phyloP scores from a whole-genome alignment of 2,113 vertebrate genomes.

The Fregetta grallaria region DNA sequence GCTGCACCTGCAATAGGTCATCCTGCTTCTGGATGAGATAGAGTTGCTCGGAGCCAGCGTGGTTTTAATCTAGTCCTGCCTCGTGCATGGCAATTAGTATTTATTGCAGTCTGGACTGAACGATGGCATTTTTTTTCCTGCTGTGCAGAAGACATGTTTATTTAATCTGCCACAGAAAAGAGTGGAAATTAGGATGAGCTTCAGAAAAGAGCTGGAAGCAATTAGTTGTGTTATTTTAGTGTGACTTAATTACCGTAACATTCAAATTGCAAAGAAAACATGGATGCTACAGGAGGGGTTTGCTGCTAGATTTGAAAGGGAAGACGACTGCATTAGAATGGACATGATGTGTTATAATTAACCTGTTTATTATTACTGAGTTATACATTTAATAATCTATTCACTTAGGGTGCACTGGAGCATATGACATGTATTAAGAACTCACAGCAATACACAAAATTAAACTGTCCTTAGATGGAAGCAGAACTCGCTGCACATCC shows the following conservation, averaged over 20 bases:
- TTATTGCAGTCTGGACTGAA: background rate
- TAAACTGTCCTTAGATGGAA: background rate
- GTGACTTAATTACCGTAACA: conserved; percentile 33
- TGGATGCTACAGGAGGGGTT: background rate
- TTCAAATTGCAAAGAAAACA: conserved; percentile 8
- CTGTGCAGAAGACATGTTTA: conserved; percentile 21
- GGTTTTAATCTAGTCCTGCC: conserved; percentile 24
- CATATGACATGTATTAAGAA: background rate
- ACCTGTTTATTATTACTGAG: conserved; percentile 30
- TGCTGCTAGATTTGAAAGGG: background rate
- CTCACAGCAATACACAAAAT: background rate
- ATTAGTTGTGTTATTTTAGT: conserved; percentile 46
- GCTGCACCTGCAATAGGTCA: background rate
- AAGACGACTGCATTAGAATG: background rate
- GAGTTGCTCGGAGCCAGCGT: background rate
- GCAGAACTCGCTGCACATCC: background rate
- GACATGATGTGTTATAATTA: background rate
- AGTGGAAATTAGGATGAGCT: conserved; percentile 51
- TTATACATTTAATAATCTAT: background rate
- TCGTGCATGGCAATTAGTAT: conserved; percentile 21
- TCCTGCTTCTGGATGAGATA: background rate
- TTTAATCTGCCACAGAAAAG: conserved; percentile 49
- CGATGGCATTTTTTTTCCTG: background rate
- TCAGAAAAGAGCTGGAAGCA: conserved; percentile 50
- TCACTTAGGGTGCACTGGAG: background rate